Evolutionary conservation across 2,113 vertebrate species (phyloP), one percentile per base, ranked within the genome.

Genomic region (Osmerus mordax): DNA sequence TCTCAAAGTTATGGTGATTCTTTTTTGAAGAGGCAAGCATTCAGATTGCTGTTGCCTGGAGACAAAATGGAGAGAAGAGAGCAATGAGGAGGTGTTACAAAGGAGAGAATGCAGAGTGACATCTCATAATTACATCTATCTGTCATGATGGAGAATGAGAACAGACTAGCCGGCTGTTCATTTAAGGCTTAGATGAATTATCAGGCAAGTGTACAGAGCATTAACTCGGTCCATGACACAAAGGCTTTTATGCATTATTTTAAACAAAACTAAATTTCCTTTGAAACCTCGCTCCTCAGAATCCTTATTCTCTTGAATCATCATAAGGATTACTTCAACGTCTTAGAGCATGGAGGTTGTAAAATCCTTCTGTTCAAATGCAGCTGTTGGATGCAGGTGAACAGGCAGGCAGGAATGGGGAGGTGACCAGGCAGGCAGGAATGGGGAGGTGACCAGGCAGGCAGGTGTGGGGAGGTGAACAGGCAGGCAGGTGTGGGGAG

Each of bases 1-100:
- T 88, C 87, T 86, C 81, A 86, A 88, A 91, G 85, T 90, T 91
- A 81, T 86, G 79, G 79, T 89, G 91, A 91, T 90, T 89, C 85
- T 64, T 79, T 77, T 90, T 76, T 89, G 74, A 86, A 87, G 83
- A 89, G 87, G 83, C 78, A 81, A 76, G 83, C 89, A 85, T 91
- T 90, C 77, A 90, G 81, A 89, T 82, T 71, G 85, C 76, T 19
- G 89, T 92, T 92, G 90, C 90, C 86, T 87, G 82, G 91, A 85
- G 86, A 90, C 91, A 69, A 89, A 88, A 88, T 88, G 87, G 59
- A 79, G 63, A 63, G 65, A 83, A 74, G 72, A 82, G 79, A 86
- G 80, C 84, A 76, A 70, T 83, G 83, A 79, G 83, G 85, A 89
- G 80, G 78, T 76, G 79, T 82, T 85, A 89, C 84, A 89, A 90